Conservation (phyloP, 2,113 vertebrate species). For the Macheiramphus alcinus region DNA sequence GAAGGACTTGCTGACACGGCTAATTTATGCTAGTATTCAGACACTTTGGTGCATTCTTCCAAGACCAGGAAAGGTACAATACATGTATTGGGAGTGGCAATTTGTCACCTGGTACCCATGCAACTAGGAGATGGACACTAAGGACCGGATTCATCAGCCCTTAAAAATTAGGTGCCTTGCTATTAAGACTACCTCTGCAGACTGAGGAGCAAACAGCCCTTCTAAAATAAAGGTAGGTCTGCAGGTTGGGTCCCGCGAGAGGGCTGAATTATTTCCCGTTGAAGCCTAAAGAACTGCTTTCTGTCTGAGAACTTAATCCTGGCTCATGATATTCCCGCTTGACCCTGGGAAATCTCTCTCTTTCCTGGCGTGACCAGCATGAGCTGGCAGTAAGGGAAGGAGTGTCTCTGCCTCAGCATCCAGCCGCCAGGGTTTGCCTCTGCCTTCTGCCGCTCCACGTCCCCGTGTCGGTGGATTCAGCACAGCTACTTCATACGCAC, state of each 20-base stretch:
- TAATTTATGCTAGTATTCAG: neutral
- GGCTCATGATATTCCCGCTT: neutral
- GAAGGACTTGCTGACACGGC: neutral
- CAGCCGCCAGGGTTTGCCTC: neutral
- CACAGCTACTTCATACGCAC: neutral
- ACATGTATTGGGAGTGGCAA: neutral
- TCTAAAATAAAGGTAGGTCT: neutral
- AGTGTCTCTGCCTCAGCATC: accelerated
- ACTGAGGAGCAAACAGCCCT: neutral
- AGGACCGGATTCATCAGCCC: neutral
- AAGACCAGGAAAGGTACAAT: neutral
- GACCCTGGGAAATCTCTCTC: neutral
- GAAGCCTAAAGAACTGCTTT: neutral
- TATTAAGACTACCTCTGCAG: neutral
- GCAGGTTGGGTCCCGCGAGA: neutral
- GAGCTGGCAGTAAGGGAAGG: accelerated
- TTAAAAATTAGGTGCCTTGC: neutral
- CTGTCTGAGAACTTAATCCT: neutral
- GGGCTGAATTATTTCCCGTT: neutral
- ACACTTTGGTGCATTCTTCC: neutral
- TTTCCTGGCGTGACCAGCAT: neutral
- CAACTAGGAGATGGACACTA: neutral
- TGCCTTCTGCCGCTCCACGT: neutral
- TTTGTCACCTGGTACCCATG: neutral
- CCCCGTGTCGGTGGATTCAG: too few species aligned